phyloP scores from a whole-genome alignment of 2,797 vertebrate species.

The Amphiprion clarkii region DNA sequence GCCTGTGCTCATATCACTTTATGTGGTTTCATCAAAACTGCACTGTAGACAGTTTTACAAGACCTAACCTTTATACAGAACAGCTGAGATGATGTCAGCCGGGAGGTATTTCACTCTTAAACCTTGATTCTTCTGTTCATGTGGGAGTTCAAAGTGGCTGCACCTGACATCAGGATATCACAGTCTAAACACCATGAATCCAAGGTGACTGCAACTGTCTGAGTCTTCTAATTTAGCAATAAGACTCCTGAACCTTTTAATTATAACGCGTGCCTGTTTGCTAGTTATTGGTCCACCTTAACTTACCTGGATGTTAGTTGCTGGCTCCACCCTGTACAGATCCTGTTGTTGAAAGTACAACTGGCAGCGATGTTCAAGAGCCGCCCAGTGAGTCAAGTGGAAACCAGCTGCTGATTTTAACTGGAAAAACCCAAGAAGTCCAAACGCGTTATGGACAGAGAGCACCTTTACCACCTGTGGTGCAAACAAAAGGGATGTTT shows the following conservation, averaged over 20 bases:
- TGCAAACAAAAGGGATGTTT: not conserved
- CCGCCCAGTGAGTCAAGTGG: not conserved
- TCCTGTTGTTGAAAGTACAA: not conserved
- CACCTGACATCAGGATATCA: not conserved
- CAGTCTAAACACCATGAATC: not conserved
- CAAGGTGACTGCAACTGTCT: too few species aligned
- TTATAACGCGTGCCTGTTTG: too few species aligned
- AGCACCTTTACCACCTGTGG: not conserved
- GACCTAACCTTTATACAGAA: conserved; percentile 16
- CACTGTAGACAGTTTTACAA: conserved; percentile 1
- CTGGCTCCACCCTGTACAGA: not conserved
- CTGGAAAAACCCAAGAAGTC: not conserved
- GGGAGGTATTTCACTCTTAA: not conserved
- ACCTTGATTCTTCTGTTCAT: conserved; percentile 19
- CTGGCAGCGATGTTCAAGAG: conserved; percentile 1
- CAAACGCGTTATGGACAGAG: not conserved
- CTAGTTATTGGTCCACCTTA: not conserved
- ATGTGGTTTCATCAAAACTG: conserved; percentile 25
- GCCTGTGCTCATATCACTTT: conserved; percentile 19
- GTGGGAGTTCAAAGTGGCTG: not conserved
- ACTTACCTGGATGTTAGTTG: not conserved
- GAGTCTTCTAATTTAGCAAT: too few species aligned
- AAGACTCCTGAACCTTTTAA: too few species aligned
- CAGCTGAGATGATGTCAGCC: not conserved
- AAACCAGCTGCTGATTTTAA: conserved; percentile 2